Evolutionary conservation across 1,140 invertebrate genomes (phyloP), one percentile per base, ranked within the genome.

Genomic region (Matsumurasca onukii): DNA sequence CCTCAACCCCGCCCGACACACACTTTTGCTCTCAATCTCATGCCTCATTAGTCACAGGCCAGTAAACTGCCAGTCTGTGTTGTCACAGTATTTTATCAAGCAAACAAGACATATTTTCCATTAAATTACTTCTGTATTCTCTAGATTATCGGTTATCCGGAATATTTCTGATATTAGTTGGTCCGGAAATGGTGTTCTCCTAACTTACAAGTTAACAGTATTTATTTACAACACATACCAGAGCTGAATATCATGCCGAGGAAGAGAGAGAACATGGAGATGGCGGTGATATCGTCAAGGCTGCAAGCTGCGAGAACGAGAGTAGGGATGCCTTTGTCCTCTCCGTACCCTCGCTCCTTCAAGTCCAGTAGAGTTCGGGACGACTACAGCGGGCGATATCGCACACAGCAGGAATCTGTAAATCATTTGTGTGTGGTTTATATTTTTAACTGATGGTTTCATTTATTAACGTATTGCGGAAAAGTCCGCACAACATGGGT

Each of bases 261-360:
- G 68, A 84, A 73, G 59, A 89, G 81, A 66, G 87, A 86, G 78
- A 93, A 93, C n/a, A 86, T 82, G 72, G 88, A 89, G 71, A 93
- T 91, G 61, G 88, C 86, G n/a, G 90, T 77, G 31, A 93, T 86
- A 79, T 93, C 90, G 78, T 93, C 91, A 34, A 93, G 80, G 75
- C 86, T 89, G 20, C 89, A 85, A 62, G 89, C 88, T n/a, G 90
- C 91, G 70, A 93, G 89, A 1, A 91, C 85, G 31, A 92, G 76
- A 0, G 90, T 91, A 34, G 90, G 88, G 39, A 93, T 86, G 3
- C 91, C 90, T 78, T 90, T 89, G 45, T 86, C 82, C 1, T 86
- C 78, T 1, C 91, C 91, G 71, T 87, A 84, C 1, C 87, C 85
- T 72, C 83, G 77, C 72, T 88, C 84, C 73, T 87, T 82, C 12